Evolutionary conservation across 2,888 invertebrate species (phyloP), one percentile per base, ranked within the genome.

Genomic region (Papilio demoleus): DNA sequence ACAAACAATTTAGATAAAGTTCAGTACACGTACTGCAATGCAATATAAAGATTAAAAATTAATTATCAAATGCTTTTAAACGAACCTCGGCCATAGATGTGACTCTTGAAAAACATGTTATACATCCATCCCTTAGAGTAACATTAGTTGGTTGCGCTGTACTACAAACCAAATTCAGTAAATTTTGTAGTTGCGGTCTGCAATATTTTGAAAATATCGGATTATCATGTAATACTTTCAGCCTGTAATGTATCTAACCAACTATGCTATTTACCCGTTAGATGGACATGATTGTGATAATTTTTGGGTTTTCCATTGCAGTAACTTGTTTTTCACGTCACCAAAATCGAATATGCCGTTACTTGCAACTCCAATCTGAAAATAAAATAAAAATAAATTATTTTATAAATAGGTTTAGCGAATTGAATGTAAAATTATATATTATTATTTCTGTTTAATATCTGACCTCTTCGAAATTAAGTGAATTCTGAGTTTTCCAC

Each of bases 151-250:
- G 93, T 81, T 95, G 95, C n/a, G 95, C 94, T 42, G 94, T 94
- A 75, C 94, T 95, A 80, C 95, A 95, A 71, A 95, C 92, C 70
- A 95, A 83, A 77, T 94, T 95, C 11, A 95, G 81, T 65, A 95
- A 84, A 75, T 94, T 94, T 70, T 92, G 92, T 45, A 92, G 72
- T 71, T 86, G 83, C 0, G 77, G 78, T 50, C 92, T 92, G 76
- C 22, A 84, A 84, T 38, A 42, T 45, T 17, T n/a, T 12, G 40
- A 22, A 34, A 56, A 22, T 22, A 47, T 4, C 1, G 12, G 22
- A 47, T 19, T 17, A 47, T 6, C 3, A 31, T 3, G 4, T 11
- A 22, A 11, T 47, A 9, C 8, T 6, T 0, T 22, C 0, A 22
- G 22, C 5, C 8, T 47, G 11, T n/a, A 47, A 47, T 22, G 12